Evolutionary conservation across 2,797 vertebrate genomes (phyloP).

Genomic region (Hypotaenidia philippensis): DNA sequence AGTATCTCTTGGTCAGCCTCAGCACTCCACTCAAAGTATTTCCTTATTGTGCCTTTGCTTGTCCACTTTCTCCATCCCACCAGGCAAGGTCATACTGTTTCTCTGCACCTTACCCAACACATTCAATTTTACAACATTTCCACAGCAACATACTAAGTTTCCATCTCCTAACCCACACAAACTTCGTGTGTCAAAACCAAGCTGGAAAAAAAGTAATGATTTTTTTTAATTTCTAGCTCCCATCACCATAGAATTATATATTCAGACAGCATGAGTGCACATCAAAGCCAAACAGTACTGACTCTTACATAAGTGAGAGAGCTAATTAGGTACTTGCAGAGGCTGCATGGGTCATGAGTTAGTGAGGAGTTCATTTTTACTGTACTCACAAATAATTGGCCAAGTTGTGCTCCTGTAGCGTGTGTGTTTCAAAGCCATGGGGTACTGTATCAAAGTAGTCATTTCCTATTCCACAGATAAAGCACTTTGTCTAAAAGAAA

Average conservation of each 20-base stretch:
- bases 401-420: conserved; percentile 96
- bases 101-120: background rate
- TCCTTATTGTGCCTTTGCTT: background rate
- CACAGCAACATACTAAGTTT: background rate
- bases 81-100: background rate
- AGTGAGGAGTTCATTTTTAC: background rate
- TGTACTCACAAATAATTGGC: conserved; percentile 96
- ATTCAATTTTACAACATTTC: background rate
- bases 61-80: background rate
- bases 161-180: background rate
- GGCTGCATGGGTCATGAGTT: background rate
- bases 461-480: conserved; percentile 97
- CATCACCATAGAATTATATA: background rate
- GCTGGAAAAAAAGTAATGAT: background rate
- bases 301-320: background rate
- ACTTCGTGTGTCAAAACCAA: background rate
- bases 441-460: conserved; percentile 98
- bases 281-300: background rate
- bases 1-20: background rate
- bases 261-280: background rate
- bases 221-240: background rate
- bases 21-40: background rate
- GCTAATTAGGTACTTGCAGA: background rate
- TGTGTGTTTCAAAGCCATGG: conserved; percentile 97
- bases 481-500: conserved; percentile 92